phyloP scores from a whole-genome alignment of 1,140 invertebrate genomes.

The Paramacrobiotus metropolitanus region DNA sequence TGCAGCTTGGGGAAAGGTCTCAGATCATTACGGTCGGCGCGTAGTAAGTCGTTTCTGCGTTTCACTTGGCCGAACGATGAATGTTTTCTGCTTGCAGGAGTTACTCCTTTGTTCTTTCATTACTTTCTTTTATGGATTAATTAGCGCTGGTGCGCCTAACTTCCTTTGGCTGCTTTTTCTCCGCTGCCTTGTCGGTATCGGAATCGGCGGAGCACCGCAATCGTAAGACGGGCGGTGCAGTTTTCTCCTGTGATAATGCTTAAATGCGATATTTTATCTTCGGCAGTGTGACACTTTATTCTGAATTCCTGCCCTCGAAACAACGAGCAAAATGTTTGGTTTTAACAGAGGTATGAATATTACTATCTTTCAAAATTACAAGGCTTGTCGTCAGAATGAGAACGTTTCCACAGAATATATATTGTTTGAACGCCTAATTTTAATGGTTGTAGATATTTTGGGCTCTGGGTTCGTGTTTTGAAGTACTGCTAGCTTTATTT shows the following conservation, averaged over 20 bases:
- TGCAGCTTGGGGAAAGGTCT: conserved; percentile 80
- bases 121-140: conserved; percentile 66
- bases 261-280: too few relatives aligned
- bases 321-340: conserved; percentile 82
- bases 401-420: too few relatives aligned
- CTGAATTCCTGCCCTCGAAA: conserved; percentile 76
- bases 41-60: too few relatives aligned
- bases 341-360: conserved; percentile 73
- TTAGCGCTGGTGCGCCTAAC: conserved; percentile 69
- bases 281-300: conserved; percentile 73
- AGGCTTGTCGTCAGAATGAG: too few relatives aligned
- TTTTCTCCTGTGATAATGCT: background rate
- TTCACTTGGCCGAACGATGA: too few relatives aligned
- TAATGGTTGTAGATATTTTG: too few relatives aligned
- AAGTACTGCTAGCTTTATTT: conserved; percentile 63
- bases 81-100: conserved; percentile 47
- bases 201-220: conserved; percentile 83
- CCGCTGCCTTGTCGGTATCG: conserved; percentile 73
- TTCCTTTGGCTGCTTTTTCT: conserved; percentile 72
- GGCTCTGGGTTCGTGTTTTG: conserved; percentile 75
- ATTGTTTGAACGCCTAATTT: too few relatives aligned
- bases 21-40: conserved; percentile 75
- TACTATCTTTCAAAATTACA: too few relatives aligned
- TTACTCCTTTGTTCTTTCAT: conserved; percentile 61
- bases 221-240: conserved; percentile 43